Evolutionary conservation across 2,888 invertebrate species (phyloP).

Genomic region (Xestia c-nigrum): DNA sequence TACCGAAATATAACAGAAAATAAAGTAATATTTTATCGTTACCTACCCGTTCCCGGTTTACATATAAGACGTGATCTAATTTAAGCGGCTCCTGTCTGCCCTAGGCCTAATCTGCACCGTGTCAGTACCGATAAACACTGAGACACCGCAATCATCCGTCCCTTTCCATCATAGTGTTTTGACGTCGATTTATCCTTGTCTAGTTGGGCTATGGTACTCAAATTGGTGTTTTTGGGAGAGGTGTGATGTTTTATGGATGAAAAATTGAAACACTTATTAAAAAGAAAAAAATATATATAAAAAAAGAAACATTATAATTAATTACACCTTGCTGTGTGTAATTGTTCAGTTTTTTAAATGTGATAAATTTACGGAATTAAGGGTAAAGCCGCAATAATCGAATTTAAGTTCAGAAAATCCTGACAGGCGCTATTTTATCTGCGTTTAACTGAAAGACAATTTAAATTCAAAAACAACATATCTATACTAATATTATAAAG

Average conservation of each 20-base stretch:
- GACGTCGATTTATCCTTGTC: conserved; percentile 76
- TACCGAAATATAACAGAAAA: conserved; percentile 59
- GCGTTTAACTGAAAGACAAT: neutral
- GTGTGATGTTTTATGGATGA: neutral
- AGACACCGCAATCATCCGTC: conserved; percentile 68
- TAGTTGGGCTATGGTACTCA: conserved; percentile 54
- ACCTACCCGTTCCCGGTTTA: conserved; percentile 58
- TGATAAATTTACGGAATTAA: neutral
- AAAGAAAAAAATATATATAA: neutral
- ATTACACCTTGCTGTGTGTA: neutral
- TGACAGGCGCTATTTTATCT: neutral
- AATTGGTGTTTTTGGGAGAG: conserved; percentile 26
- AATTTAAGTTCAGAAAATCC: too few species aligned
- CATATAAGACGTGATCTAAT: conserved; percentile 68
- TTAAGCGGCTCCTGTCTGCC: conserved; percentile 65
- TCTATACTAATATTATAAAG: too few species aligned
- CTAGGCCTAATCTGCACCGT: conserved; percentile 69
- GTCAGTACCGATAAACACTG: conserved; percentile 72
- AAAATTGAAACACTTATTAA: neutral
- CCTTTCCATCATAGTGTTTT: conserved; percentile 72
- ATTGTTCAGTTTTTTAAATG: neutral
- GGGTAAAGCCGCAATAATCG: too few species aligned
- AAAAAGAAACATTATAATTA: neutral
- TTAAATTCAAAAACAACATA: too few species aligned
- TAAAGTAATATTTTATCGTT: conserved; percentile 70